These are phyloP conservation scores for Mionectes macconnelli DNA, from an alignment of 2,113 vertebrate species.

Conservation along the genomic window DNA sequence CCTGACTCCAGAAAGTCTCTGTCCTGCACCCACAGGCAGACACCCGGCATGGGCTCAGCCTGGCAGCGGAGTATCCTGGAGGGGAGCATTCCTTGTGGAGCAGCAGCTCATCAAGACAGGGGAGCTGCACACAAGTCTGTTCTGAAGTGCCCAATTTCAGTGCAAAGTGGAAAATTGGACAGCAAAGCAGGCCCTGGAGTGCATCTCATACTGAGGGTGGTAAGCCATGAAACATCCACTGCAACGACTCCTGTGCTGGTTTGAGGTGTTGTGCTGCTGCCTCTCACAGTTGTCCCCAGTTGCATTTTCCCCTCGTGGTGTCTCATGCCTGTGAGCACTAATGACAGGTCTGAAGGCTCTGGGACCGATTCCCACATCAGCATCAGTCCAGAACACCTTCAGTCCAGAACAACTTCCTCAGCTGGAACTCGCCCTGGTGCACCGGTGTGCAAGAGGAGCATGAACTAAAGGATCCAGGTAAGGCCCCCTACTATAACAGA, in stretches of 20 bases:
- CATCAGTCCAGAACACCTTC: neutral
- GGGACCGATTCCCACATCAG: fast-evolving
- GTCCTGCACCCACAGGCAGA: neutral
- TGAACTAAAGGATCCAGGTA: neutral
- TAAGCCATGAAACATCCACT: neutral
- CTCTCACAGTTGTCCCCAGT: too few species aligned
- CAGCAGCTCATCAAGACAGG: neutral
- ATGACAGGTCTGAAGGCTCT: neutral
- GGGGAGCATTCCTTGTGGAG: fast-evolving
- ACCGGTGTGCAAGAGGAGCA: fast-evolving
- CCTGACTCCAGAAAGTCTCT: neutral
- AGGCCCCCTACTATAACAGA: neutral
- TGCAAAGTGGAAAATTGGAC: neutral
- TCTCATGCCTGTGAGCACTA: neutral
- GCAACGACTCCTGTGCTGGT: neutral
- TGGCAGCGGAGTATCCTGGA: neutral
- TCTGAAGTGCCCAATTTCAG: neutral
- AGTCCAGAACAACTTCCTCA: neutral
- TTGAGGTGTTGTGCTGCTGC: neutral
- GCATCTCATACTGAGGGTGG: neutral
- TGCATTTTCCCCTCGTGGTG: neutral
- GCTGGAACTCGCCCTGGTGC: neutral
- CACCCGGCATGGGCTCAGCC: neutral
- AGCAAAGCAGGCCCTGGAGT: neutral
- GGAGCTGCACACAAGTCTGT: fast-evolving